These are phyloP conservation scores for Physocephala rufipes DNA, from an alignment of 2,888 invertebrate genomes.

Conservation along the genomic window DNA sequence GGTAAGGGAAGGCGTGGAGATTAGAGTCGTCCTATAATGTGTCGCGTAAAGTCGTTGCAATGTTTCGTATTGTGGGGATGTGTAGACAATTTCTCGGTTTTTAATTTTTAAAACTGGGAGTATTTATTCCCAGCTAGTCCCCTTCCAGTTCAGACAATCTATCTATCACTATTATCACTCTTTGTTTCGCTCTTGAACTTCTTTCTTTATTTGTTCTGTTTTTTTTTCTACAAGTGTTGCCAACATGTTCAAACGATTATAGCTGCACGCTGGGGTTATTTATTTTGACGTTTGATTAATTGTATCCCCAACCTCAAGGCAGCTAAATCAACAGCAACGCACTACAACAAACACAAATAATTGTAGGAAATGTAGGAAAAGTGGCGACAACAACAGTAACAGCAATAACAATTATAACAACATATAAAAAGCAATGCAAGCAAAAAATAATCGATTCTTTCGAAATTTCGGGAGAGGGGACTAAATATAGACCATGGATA, in stretches of 20 bases:
- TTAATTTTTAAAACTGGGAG: too few relatives aligned
- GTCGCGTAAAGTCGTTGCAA: too few relatives aligned
- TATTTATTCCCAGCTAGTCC: too few relatives aligned
- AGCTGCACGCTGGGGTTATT: conserved; percentile 21
- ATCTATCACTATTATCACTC: neutral
- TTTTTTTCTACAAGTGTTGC: conserved; percentile 24
- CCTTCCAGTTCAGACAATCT: too few relatives aligned
- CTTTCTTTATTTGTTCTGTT: neutral
- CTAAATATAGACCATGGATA: conserved; percentile 17
- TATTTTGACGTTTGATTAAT: conserved; percentile 40
- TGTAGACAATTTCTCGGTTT: too few relatives aligned
- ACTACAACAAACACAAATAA: neutral
- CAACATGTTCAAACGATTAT: conserved; percentile 31
- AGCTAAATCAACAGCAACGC: conserved; percentile 10
- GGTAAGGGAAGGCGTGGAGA: too few relatives aligned
- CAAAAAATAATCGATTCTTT: neutral
- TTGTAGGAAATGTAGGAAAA: too few relatives aligned
- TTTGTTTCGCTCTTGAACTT: neutral
- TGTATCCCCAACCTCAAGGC: conserved; percentile 29
- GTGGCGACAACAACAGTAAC: neutral
- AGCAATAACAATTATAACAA: neutral
- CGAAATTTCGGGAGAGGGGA: neutral
- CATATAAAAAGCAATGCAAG: neutral
- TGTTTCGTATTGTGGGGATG: too few relatives aligned
- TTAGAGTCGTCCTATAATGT: too few relatives aligned